Conservation (phyloP, 2,113 vertebrate species). For the Nycticebus coucang region DNA sequence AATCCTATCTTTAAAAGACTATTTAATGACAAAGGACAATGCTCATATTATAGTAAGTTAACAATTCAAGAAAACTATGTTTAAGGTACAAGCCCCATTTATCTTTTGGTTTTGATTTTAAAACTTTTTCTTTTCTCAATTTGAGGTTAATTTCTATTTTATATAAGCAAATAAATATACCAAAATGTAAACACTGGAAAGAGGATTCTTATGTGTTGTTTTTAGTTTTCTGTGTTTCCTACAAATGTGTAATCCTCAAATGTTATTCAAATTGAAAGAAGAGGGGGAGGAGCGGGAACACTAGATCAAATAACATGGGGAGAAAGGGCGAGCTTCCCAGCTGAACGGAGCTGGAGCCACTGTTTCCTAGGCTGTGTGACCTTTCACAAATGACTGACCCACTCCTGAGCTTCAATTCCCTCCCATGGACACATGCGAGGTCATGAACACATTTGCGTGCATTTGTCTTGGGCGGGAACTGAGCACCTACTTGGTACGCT, state of each 20-base stretch:
- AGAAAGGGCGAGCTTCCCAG: background rate
- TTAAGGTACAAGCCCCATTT: background rate
- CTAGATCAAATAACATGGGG: background rate
- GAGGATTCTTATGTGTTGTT: background rate
- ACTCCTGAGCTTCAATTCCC: background rate
- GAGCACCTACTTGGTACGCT: background rate
- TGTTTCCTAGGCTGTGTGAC: background rate
- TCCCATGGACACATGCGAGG: background rate
- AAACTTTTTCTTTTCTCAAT: slow-evolving; percentile 25
- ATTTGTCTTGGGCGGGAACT: too few relatives aligned
- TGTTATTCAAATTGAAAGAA: background rate
- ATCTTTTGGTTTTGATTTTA: background rate
- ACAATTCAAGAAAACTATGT: background rate
- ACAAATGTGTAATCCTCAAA: background rate
- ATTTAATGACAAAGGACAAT: background rate
- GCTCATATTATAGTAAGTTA: background rate
- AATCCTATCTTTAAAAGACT: background rate
- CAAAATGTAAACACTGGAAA: background rate
- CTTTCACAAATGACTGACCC: background rate
- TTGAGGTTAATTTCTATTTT: background rate
- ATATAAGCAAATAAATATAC: background rate
- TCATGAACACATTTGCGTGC: too few relatives aligned
- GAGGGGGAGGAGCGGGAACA: background rate
- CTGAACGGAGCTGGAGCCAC: background rate
- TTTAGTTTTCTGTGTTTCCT: background rate